Evolutionary conservation across 2,888 invertebrate genomes (phyloP).

Genomic region (Pseudeuparius sepicola): DNA sequence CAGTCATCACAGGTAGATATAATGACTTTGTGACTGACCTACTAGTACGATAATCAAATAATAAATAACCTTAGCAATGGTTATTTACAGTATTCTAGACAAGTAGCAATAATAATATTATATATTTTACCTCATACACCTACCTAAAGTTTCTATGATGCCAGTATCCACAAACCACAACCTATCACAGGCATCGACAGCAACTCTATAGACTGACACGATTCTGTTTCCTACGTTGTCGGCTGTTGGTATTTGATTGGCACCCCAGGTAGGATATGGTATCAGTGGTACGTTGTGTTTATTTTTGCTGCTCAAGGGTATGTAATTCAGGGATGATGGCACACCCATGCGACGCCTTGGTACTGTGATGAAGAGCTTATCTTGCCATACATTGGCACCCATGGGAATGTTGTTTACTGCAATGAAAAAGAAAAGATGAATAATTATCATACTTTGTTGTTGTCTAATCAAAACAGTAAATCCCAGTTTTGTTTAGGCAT

Average conservation of each 20-base stretch:
- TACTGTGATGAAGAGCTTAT: conserved; percentile 60
- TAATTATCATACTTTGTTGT: too few species aligned
- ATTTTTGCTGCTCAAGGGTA: conserved; percentile 31
- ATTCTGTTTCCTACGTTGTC: conserved; percentile 31
- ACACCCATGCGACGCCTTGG: conserved; percentile 56
- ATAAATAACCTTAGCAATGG: too few species aligned
- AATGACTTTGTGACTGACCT: too few species aligned
- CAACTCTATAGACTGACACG: conserved; percentile 61
- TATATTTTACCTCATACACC: too few species aligned
- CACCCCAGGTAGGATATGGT: conserved; percentile 47
- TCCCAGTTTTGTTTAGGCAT: too few species aligned
- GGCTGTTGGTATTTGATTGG: conserved; percentile 44
- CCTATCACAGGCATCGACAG: conserved; percentile 59
- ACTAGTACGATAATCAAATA: too few species aligned
- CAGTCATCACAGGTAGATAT: too few species aligned
- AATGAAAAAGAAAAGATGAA: conserved; percentile 1
- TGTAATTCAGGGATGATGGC: conserved; percentile 42
- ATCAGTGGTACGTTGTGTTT: conserved; percentile 43
- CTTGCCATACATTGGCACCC: conserved; percentile 52
- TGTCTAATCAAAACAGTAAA: too few species aligned
- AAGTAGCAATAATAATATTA: too few species aligned
- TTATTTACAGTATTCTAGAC: too few species aligned
- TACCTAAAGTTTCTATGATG: conserved; percentile 55
- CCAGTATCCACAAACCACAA: conserved; percentile 77
- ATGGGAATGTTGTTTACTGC: conserved; percentile 56